Evolutionary conservation across 2,113 vertebrate genomes (phyloP), one percentile per base, ranked within the genome.

Genomic region (Sciurus niger): DNA sequence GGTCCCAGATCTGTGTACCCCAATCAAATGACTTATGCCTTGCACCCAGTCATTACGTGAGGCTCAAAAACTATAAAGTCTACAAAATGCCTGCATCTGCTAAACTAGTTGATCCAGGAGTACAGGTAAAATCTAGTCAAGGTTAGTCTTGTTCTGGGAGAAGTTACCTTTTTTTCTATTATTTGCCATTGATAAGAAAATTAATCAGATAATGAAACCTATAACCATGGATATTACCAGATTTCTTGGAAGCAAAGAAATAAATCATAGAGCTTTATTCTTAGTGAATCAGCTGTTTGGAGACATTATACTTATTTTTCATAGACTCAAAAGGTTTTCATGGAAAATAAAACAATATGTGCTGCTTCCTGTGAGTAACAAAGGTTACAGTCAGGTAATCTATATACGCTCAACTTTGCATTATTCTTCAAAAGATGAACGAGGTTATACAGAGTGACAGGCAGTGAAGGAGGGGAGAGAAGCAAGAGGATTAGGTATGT

Each of bases 231-330:
- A 60, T 53, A 60, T 84, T 73, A 14, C 46, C 46, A 67, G 25
- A 76, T 63, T 37, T 58, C 82, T 89, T 53, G 40, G 63, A 94
- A 80, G 14, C n/a, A 76, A 87, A 70, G 55, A 60, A 95, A 84
- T 84, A 89, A 95, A 55, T 30, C 32, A 24, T 84, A 13, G 8
- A 37, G 77, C 22, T 20, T 79, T 37, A 67, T 51, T 94, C 48
- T 82, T 17, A 67, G 22, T 70, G 13, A 87, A 67, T 53, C 83
- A 9, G 20, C 83, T 94, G 20, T 94, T 94, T 76, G 58, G 48
- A 76, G 34, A 53, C 2, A 93, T 30, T 43, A 65, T 91, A n/a
- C 6, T 68, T 84, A 79, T 37, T 83, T 96, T 95, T 80, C 32
- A 37, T 65, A 55, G 32, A 22, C 55, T 25, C n/a, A 84, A 90